Evolutionary conservation across 2,797 vertebrate genomes (phyloP), one percentile per base, ranked within the genome.

Genomic region (Tokudaia tokunoshimensis): DNA sequence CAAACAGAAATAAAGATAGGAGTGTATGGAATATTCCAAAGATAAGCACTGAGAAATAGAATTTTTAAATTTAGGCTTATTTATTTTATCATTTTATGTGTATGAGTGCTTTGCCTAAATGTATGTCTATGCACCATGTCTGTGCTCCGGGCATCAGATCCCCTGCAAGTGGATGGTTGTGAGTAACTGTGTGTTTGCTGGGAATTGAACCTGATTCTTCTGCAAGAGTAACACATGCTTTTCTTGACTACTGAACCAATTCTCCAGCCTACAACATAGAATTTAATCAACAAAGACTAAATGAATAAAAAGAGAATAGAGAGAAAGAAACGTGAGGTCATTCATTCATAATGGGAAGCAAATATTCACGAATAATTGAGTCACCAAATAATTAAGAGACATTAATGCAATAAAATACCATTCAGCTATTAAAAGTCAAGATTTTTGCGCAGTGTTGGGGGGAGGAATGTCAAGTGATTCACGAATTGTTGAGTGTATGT

Each of bases 251-350:
- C 80, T 83, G 37, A 83, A 37, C 57, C 14, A 83, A 29, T 41
- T 63, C 15, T n/a, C 61, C 41, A 65, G 82, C 29, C 41, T n/a
- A 72, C 93, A 50, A 88, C 79, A 83, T 89, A 87, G 17, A 83
- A 79, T 76, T 75, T 91, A 95, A 89, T 70, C 63, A 91, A 70
- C 24, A 47, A 94, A 92, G 91, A 89, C 41, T 93, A 6, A 31
- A 37, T 93, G 20, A 2, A 70, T 65, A 47, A 94, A 85, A 97
- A 59, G 11, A 94, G 8, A 29, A 93, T 61, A 61, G 19, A 65
- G 50, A 44, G 52, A 93, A 83, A 70, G 24, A 90, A 95, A n/a
- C 52, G 72, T 57, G 11, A 82, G 80, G 20, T 44, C 79, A 15
- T 57, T 50, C 20, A 41, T 91, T 93, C 65, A 1, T 74, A 85